Base-by-base conservation (phyloP, 2,888 invertebrate genomes). In the Hemistola chrysoprasaria region DNA sequence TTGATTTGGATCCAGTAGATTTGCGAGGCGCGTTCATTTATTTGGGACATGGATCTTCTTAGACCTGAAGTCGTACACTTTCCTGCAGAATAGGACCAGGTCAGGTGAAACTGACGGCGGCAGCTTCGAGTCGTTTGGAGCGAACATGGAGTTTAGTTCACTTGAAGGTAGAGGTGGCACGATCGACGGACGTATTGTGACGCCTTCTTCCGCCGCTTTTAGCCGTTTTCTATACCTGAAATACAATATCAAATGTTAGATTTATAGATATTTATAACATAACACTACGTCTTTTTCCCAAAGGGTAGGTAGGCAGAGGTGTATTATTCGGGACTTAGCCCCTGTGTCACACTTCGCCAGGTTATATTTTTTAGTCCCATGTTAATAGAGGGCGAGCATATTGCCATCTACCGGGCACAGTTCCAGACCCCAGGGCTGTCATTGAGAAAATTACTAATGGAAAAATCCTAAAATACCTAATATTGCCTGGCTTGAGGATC, bases 81-180 rank as follows among this genome's bases (percentile, higher is more conserved):
- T 94, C 31, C 97, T 93, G 83, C 98, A 98, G 90, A 98, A 96
- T 77, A 98, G 95, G 26, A 98, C 95, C 78, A 97, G 93, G 65
- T 98, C 98, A 5, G 93, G 91, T 39, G 93, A 92, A 9, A 88
- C 85, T 22, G 79, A 47, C 83, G 84, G 93, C 81, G 82, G 93
- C 75, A 79, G 93, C 91, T 60, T 94, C 92, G 71, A 90, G 92
- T 77, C 93, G 71, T 81, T 83, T 36, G 83, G 78, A 10, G 71
- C 70, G 16, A 73, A 62, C 2, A 70, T 62, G 3, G 92, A 90
- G 64, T 91, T 91, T 29, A 79, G 62, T 48, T 91, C 91, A 62
- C 91, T 89, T 46, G 92, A 91, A 27, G 92, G 91, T 56, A 90
- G 76, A 47, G 89, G 82, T 28, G 97, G 96, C 59, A 97, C 95